A percentile compares a stretch with the other conserved stretches of the same genome.
Evolutionary conservation across 1,140 invertebrate species (phyloP).

Genomic region (Drosophila pandora): DNA sequence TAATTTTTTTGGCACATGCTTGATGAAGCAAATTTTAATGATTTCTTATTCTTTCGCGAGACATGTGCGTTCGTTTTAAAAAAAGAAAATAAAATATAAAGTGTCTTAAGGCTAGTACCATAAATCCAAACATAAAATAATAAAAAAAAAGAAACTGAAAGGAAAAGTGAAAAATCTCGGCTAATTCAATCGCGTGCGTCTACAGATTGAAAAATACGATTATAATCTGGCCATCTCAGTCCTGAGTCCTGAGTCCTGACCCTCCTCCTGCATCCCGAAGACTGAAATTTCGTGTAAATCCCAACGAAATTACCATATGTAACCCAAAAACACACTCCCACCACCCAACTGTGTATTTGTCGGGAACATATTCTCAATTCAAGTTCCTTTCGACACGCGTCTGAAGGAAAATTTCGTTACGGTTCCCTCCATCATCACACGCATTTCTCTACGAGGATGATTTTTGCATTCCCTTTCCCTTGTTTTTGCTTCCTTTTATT

Average conservation of each 20-base stretch:
- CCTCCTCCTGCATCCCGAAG: slow-evolving; percentile 1
- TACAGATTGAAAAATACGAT: slow-evolving; percentile 59
- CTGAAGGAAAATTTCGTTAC: slow-evolving; percentile 39
- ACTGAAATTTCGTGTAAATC: slow-evolving; percentile 18
- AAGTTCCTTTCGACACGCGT: slow-evolving; percentile 19
- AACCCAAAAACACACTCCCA: slow-evolving; percentile 33
- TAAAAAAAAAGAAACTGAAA: slow-evolving; percentile 6
- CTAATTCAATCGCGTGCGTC: slow-evolving; percentile 49
- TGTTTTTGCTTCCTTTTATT: slow-evolving; percentile 7
- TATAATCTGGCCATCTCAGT: slow-evolving; percentile 44
- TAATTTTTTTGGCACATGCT: slow-evolving; percentile 40
- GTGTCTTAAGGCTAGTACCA: slow-evolving; percentile 27
- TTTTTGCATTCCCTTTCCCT: slow-evolving; percentile 11
- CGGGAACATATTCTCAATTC: slow-evolving; percentile 15
- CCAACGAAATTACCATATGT: slow-evolving; percentile 71
- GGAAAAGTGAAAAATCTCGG: slow-evolving; percentile 39
- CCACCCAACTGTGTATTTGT: slow-evolving; percentile 19
- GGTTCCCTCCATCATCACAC: slow-evolving; percentile 8
- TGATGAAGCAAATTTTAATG: slow-evolving; percentile 14
- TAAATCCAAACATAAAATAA: slow-evolving; percentile 30
- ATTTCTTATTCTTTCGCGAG: slow-evolving; percentile 7
- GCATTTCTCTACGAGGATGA: slow-evolving; percentile 25
- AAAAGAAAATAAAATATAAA: slow-evolving; percentile 1
- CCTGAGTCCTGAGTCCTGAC: slow-evolving; percentile 10
- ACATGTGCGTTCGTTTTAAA: slow-evolving; percentile 23